A percentile compares a stretch with the other conserved stretches of the same genome.
Evolutionary conservation across 2,113 vertebrate species (phyloP).

Genomic region (Otolemur garnettii): DNA sequence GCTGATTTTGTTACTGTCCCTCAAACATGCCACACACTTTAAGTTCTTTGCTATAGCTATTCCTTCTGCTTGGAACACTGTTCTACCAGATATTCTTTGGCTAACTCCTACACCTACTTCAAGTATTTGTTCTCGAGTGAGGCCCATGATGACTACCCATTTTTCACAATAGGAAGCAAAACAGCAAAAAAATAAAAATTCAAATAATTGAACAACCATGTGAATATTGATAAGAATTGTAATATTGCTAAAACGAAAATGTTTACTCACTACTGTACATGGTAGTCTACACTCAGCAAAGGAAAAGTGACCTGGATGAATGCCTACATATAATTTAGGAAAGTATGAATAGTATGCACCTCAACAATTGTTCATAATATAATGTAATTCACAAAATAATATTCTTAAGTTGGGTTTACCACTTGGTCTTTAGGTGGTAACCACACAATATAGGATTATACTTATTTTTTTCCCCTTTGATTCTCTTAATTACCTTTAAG

Average conservation of each 20-base stretch:
- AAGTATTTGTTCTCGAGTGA: neutral
- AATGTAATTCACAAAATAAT: slow-evolving; percentile 5
- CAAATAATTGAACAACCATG: neutral
- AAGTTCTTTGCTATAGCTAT: neutral
- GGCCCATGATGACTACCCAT: neutral
- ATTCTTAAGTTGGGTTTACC: slow-evolving; percentile 14
- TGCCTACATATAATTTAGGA: neutral
- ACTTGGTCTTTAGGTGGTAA: neutral
- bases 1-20: neutral
- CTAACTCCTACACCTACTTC: neutral
- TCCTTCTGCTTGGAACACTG: slow-evolving; percentile 29
- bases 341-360: neutral
- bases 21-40: neutral
- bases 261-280: neutral
- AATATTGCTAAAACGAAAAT: neutral
- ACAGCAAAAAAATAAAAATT: neutral
- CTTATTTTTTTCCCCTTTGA: neutral
- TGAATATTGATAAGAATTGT: neutral
- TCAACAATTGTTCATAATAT: neutral
- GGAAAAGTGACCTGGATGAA: neutral
- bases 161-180: neutral
- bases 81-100: neutral
- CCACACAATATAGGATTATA: neutral
- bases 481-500: slow-evolving; percentile 30
- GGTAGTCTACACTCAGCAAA: slow-evolving; percentile 19